A percentile compares a stretch with the other conserved stretches of the same genome.
These are phyloP conservation scores for Lepidiolamprologus cunningtoni DNA, from an alignment of 2,113 vertebrate species.

Conservation along the genomic window DNA sequence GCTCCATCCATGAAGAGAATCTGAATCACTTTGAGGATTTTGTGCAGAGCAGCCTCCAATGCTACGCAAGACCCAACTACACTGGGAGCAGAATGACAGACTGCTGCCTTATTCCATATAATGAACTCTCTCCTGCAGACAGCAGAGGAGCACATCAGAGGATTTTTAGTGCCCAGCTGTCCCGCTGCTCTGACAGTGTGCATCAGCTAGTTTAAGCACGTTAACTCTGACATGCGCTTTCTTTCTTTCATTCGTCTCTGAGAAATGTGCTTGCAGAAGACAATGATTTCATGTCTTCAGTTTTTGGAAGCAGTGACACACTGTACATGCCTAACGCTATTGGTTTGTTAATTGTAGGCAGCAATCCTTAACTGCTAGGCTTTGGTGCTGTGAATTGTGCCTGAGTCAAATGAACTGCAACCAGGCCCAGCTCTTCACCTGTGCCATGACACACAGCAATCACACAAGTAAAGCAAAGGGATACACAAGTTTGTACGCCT, in stretches of 20 bases:
- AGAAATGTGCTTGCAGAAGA: not conserved
- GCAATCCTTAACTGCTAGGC: not conserved
- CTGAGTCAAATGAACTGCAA: not conserved
- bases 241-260: not conserved
- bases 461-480: not conserved
- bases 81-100: not conserved
- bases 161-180: not conserved
- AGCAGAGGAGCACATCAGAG: not conserved
- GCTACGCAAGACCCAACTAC: not conserved
- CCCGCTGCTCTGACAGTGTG: not conserved
- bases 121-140: not conserved
- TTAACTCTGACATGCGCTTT: fast-evolving
- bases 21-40: not conserved
- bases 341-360: not conserved
- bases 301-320: not conserved
- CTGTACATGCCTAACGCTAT: not conserved
- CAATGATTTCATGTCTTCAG: not conserved
- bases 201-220: not conserved
- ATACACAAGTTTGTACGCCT: not conserved
- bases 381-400: not conserved
- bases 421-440: not conserved
- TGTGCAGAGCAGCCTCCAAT: not conserved
- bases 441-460: not conserved
- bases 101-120: not conserved
- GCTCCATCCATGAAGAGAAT: not conserved